These are phyloP conservation scores for Anguilla rostrata DNA, from an alignment of 2,113 vertebrate species.

Conservation along the genomic window DNA sequence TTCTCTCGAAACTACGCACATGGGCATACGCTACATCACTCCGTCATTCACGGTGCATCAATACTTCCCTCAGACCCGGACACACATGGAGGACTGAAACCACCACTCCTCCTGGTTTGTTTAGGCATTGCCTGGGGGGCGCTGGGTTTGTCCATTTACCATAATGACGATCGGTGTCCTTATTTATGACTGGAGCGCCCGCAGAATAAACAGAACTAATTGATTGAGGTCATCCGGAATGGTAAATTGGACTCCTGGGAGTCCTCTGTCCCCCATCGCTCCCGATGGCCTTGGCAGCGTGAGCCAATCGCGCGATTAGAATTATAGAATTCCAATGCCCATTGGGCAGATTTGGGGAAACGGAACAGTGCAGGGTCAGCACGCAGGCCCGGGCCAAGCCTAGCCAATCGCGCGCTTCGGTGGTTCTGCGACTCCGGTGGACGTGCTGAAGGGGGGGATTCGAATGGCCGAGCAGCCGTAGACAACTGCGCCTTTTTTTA, in stretches of 20 bases:
- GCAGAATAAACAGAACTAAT: conserved; percentile 67
- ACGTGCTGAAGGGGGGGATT: neutral
- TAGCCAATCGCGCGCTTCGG: neutral
- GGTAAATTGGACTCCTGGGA: conserved; percentile 65
- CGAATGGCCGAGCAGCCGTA: neutral
- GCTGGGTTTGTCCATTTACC: conserved; percentile 32
- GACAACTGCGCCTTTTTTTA: neutral
- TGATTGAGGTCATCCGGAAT: conserved; percentile 64
- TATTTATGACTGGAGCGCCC: conserved; percentile 68
- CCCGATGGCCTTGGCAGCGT: conserved; percentile 60
- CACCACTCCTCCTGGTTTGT: neutral
- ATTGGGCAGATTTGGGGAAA: conserved; percentile 51
- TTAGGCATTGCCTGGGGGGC: conserved; percentile 6
- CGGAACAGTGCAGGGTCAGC: conserved; percentile 49
- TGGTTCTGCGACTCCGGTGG: neutral
- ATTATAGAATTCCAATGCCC: conserved; percentile 67
- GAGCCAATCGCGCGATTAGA: conserved; percentile 64
- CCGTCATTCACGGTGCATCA: neutral
- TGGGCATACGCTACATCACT: neutral
- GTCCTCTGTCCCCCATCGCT: conserved; percentile 56
- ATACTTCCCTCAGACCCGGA: neutral
- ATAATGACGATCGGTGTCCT: conserved; percentile 65
- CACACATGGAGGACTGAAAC: neutral
- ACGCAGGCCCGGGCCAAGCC: conserved; percentile 27
- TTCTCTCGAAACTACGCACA: too few relatives aligned